Conservation (phyloP, 2,113 vertebrate genomes). For the Potamarius usumacintae region DNA sequence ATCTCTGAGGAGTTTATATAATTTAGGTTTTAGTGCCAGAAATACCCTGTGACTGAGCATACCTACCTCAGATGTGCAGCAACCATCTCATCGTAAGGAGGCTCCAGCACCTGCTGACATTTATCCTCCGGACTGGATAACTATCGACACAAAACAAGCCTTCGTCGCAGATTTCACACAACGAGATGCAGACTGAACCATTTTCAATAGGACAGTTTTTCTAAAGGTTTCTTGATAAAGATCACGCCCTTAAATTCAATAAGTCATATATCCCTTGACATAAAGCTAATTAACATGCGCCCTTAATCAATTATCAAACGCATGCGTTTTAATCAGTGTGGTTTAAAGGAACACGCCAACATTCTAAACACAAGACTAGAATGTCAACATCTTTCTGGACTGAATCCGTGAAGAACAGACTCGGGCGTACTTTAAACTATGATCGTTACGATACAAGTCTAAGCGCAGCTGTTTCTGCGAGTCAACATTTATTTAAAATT, state of each 20-base stretch:
- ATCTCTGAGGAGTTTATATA: background rate
- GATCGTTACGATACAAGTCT: background rate
- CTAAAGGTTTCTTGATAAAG: background rate
- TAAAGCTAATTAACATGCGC: no score
- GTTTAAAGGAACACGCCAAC: no score
- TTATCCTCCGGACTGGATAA: conserved; percentile 93
- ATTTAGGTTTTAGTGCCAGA: background rate
- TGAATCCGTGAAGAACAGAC: background rate
- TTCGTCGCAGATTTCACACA: background rate
- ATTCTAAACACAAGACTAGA: no score
- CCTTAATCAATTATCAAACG: background rate
- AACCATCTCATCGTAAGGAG: conserved; percentile 95
- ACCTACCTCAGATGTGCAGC: conserved; percentile 98
- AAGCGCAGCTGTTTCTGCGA: background rate
- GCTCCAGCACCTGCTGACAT: conserved; percentile 93
- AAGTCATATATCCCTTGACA: no score
- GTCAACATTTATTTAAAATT: background rate
- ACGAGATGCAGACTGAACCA: no score
- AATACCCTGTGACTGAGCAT: conserved; percentile 15
- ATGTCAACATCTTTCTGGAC: no score
- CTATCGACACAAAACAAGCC: conserved; percentile 63
- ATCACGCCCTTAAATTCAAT: background rate
- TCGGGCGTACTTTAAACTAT: background rate
- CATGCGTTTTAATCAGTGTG: no score
- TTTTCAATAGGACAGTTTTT: background rate